Evolutionary conservation across 2,113 vertebrate species (phyloP), one percentile per base, ranked within the genome.

Genomic region (Plestiodon gilberti): DNA sequence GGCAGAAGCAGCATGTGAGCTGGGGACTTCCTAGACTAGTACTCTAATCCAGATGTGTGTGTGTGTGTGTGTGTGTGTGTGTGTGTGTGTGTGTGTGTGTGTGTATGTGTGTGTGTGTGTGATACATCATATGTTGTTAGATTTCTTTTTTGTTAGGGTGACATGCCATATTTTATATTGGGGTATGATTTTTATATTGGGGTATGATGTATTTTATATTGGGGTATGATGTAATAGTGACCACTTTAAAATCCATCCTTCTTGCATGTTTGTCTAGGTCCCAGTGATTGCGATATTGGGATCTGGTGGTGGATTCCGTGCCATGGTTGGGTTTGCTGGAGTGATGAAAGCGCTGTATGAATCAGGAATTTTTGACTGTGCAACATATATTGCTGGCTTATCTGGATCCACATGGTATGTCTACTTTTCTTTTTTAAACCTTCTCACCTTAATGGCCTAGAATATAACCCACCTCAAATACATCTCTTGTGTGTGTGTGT

Each of bases 361-460:
- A 91, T 99, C 98, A 2, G 98, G 98, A 71, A 94, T 99, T 90
- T 95, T 99, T 81, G 99, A 99, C 83, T 99, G 99, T 92, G 94
- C 96, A 23, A 99, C 98, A 0, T 99, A 99, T 71, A 1, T 99
- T 20, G 98, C 98, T 38, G 99, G 99, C 1, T 98, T 99, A 62
- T 99, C 99, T 0, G 99, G 99, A 88, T 99, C 99, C 82, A 99
- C 99, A 0, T 99, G 99, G 99, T 99, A 90, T 95, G 98, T 95
- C 43, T 28, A 25, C 30, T 83, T 73, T 87, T 38, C 62, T 33
- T 48, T 33, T 81, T 57, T n/a, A 52, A 76, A 1, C 4, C 23
- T 25, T 28, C 10, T 65, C 6, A 33, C 65, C n/a, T 67, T 84
- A 10, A 13, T 33, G 43, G 40, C 8, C 25, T 76, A 23, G 11